Base-by-base conservation (phyloP, 2,797 vertebrate species). In the Vultur gryphus region DNA sequence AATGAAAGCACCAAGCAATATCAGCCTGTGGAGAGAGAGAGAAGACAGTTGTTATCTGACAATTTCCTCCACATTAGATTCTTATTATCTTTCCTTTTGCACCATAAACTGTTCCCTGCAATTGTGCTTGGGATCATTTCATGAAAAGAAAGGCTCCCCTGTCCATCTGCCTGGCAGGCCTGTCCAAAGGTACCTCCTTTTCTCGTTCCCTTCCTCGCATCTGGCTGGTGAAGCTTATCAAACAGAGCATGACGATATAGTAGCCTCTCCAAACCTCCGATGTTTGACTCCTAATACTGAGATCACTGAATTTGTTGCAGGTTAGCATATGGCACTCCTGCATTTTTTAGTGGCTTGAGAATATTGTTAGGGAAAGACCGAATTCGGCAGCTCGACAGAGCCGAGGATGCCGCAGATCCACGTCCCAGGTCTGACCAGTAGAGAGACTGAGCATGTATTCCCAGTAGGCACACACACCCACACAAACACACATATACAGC, bases 81-180 rank as follows among this genome's bases (percentile, higher is more conserved):
- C 90, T 75, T 93, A 57, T 54, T 96, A 86, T 94, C 77, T 88
- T 95, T 95, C 66, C 43, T 94, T 84, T 96, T 95, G 28, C 76
- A 84, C 77, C 62, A 72, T 94, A 78, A 91, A 67, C 62, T 66
- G 39, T 80, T 94, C 55, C 2, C 35, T 91, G 55, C 66, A 90
- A 91, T 87, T 97, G 83, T 90, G 75, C 43, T 85, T 90, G 41
- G 44, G 61, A 66, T 90, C 86, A 72, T 93, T 93, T 94, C 61
- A 82, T 72, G 80, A 85, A 90, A 84, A 96, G 75, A 89, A 83
- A 93, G 51, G n/a, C 72, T 91, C 33, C 64, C n/a, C 41, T 83
- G 67, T 94, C 82, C 89, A 75, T 87, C 52, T 90, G 55, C 76
- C 78, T 92, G 75, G 20, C 72, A 81, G 57, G 19, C 28, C 65